Conservation (phyloP, 2,113 vertebrate species). For the Daubentonia madagascariensis region DNA sequence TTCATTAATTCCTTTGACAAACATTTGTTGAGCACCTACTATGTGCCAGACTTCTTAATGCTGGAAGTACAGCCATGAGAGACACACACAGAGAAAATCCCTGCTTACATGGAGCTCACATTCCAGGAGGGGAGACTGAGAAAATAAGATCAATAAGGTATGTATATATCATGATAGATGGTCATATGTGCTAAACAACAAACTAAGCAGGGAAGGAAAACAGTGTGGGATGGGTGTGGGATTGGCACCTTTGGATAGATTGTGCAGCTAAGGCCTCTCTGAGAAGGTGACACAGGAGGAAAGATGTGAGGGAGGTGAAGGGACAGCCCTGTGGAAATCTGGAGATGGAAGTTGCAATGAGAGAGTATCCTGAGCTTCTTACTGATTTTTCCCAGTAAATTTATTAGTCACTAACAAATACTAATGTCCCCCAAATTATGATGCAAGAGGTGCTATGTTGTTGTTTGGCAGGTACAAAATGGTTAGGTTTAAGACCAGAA, state of each 20-base stretch:
- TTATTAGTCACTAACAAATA: neutral
- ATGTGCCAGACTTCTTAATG: neutral
- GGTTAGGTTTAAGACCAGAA: neutral
- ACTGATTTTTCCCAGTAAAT: neutral
- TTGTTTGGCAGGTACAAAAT: neutral
- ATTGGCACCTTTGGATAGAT: neutral
- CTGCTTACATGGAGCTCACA: neutral
- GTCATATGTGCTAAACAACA: neutral
- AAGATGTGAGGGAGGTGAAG: neutral
- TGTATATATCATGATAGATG: neutral
- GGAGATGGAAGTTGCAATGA: neutral
- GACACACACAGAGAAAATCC: neutral
- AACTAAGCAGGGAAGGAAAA: neutral
- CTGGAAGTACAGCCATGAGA: neutral
- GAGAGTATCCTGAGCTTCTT: neutral
- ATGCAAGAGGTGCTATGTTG: neutral
- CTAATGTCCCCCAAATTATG: neutral
- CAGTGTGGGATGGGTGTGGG: too few relatives aligned
- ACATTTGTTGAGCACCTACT: neutral
- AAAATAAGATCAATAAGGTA: too few relatives aligned
- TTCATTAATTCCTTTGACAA: neutral
- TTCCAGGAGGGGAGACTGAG: neutral
- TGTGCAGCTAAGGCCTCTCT: neutral
- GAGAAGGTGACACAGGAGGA: neutral
- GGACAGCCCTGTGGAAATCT: neutral